These are phyloP conservation scores for Carposina sasakii DNA, from an alignment of 1,140 invertebrate species.

Conservation along the genomic window DNA sequence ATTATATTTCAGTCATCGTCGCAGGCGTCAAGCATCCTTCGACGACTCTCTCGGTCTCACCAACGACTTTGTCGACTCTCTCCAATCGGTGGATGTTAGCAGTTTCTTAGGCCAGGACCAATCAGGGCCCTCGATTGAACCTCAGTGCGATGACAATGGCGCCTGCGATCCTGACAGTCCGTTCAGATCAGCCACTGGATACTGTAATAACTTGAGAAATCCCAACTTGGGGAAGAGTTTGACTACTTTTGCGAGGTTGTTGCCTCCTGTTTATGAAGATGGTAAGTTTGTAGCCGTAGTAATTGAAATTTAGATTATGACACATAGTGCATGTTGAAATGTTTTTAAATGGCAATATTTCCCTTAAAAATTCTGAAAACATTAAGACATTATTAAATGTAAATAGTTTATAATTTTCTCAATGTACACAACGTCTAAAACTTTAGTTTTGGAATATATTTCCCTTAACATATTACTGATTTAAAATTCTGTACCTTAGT, in stretches of 20 bases:
- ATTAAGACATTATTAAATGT: too few species aligned
- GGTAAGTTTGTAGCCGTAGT: too few species aligned
- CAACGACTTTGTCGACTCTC: slow-evolving; percentile 79
- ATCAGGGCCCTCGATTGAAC: slow-evolving; percentile 67
- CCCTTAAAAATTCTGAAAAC: too few species aligned
- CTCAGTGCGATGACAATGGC: slow-evolving; percentile 77
- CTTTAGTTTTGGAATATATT: too few species aligned
- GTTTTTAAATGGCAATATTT: too few species aligned
- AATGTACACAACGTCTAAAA: too few species aligned
- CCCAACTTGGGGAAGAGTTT: slow-evolving; percentile 89
- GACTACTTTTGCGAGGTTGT: slow-evolving; percentile 88
- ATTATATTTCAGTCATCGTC: slow-evolving; percentile 59
- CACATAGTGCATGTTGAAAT: too few species aligned
- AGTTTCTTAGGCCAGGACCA: slow-evolving; percentile 72
- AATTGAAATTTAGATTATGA: too few species aligned
- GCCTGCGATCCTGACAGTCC: slow-evolving; percentile 86
- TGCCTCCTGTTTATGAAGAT: slow-evolving; percentile 92
- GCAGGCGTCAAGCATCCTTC: slow-evolving; percentile 82
- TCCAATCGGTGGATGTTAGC: slow-evolving; percentile 83
- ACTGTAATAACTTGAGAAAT: slow-evolving; percentile 93
- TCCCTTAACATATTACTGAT: too few species aligned
- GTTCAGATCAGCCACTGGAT: slow-evolving; percentile 87
- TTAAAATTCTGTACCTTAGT: too few species aligned
- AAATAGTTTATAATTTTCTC: too few species aligned
- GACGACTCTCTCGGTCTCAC: slow-evolving; percentile 78